Conservation (phyloP, 1,140 invertebrate species). For the Papilio xuthus region DNA sequence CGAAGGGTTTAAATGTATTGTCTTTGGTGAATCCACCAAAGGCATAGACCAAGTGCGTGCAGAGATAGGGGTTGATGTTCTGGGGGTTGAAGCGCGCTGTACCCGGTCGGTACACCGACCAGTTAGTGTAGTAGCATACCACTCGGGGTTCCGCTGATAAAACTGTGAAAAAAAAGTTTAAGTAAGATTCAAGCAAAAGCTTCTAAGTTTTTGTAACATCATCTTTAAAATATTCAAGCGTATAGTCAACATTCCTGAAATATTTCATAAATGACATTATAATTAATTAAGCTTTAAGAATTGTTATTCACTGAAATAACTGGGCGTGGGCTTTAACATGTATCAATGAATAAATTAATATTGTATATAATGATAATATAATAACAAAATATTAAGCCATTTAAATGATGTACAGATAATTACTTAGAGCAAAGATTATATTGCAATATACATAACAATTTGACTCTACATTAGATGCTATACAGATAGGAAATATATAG, state of each 20-base stretch:
- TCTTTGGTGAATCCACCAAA: constrained; percentile 96
- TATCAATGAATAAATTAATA: not conserved
- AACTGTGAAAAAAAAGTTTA: constrained; percentile 52
- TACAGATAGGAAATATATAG: too few relatives aligned
- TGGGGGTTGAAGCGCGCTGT: constrained; percentile 95
- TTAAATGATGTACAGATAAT: not conserved
- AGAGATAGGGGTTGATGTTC: constrained; percentile 97
- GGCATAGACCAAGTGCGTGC: constrained; percentile 97
- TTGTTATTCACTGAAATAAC: not conserved
- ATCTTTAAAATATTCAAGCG: not conserved
- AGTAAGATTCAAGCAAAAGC: not conserved
- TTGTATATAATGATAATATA: too few relatives aligned
- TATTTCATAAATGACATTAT: not conserved
- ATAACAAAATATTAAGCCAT: not conserved
- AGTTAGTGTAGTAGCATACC: constrained; percentile 97
- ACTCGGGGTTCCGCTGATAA: constrained; percentile 83
- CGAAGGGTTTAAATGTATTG: constrained; percentile 94
- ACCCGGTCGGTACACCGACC: constrained; percentile 94
- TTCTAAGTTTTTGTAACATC: not conserved
- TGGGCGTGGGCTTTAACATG: not conserved
- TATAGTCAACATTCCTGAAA: not conserved
- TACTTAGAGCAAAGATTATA: not conserved
- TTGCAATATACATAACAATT: not conserved
- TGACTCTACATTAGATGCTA: too few relatives aligned
- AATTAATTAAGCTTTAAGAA: not conserved